Conservation (phyloP, 2,797 vertebrate genomes). For the Corythornis leucogaster region DNA sequence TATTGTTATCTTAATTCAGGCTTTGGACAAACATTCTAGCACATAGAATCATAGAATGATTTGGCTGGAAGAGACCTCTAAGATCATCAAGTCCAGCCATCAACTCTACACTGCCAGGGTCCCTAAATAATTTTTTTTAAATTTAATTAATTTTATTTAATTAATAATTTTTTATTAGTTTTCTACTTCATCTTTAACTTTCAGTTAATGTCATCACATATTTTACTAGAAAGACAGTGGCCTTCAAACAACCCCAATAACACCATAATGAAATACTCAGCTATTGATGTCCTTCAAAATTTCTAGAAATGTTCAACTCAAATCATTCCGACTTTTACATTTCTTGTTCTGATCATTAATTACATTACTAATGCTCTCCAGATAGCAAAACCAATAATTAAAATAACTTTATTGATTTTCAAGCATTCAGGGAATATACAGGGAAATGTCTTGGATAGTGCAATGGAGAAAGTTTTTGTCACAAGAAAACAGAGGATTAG, state of each 20-base stretch:
- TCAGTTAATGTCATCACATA: neutral
- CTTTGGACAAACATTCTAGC: conserved; percentile 8
- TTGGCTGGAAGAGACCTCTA: no score
- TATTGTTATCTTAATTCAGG: conserved; percentile 38
- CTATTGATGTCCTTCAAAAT: neutral
- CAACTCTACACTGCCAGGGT: no score
- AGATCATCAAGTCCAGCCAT: no score
- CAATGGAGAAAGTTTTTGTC: neutral
- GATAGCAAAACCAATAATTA: neutral
- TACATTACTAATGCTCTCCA: neutral
- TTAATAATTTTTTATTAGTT: neutral
- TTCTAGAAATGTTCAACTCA: neutral
- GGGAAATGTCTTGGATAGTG: neutral
- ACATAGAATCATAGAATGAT: neutral
- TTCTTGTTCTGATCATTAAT: neutral
- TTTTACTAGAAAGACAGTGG: neutral
- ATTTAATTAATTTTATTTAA: no score
- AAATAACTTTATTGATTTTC: neutral
- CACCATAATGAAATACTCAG: neutral
- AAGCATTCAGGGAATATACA: neutral
- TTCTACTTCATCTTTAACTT: conserved; percentile 35
- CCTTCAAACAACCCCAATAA: neutral
- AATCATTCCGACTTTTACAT: neutral
- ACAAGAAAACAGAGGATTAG: neutral
- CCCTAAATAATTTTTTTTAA: no score